These are phyloP conservation scores for Pipistrellus pipistrellus DNA, from an alignment of 2,797 vertebrate species.

Conservation along the genomic window DNA sequence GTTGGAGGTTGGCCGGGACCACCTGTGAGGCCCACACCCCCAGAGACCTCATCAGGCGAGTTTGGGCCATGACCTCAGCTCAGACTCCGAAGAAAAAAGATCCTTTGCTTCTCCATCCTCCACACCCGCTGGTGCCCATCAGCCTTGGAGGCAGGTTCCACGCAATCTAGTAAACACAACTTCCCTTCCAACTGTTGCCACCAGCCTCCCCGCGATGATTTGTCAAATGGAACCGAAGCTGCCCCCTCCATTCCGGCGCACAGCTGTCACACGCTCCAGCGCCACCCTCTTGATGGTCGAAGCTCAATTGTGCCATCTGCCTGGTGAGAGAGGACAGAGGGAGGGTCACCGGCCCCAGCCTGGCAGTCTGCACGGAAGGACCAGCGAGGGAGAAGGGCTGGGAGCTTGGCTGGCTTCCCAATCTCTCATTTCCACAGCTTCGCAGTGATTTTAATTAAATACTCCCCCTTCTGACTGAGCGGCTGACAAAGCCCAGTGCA, in stretches of 20 bases:
- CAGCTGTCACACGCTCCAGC: neutral
- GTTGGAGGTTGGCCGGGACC: neutral
- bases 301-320: neutral
- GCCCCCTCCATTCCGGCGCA: too few species aligned
- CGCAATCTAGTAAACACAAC: neutral
- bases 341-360: neutral
- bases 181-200: neutral
- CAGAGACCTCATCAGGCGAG: neutral
- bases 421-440: neutral
- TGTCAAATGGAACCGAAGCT: neutral
- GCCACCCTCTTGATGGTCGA: neutral
- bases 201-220: neutral
- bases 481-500: neutral
- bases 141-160: neutral
- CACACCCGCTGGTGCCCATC: rapidly evolving
- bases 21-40: neutral
- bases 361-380: neutral
- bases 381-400: neutral
- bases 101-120: neutral
- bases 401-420: constrained; percentile 4
- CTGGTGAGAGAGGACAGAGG: neutral
- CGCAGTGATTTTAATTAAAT: constrained; percentile 37
- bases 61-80: neutral
- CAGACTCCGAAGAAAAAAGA: neutral
- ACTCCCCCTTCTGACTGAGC: neutral